Evolutionary conservation across 2,797 vertebrate genomes (phyloP).

Genomic region (Onychomys arenicola): DNA sequence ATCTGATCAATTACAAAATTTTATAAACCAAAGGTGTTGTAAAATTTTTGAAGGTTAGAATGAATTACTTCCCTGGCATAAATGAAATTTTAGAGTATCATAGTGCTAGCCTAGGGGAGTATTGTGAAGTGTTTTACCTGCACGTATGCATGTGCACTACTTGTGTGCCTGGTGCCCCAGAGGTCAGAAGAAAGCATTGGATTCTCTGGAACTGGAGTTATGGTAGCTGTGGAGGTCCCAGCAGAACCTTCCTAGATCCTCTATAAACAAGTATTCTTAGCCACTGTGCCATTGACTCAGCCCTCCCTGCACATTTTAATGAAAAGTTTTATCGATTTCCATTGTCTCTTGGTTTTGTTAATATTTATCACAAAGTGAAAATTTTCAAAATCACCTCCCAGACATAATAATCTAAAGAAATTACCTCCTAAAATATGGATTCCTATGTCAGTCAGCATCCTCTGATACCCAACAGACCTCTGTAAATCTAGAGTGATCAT

Average conservation of each 20-base stretch:
- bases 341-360: not conserved
- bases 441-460: not conserved
- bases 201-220: not conserved
- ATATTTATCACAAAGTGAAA: not conserved
- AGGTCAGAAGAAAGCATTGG: not conserved
- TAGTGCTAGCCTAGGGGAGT: not conserved
- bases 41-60: conserved; percentile 1
- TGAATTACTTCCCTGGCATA: not conserved
- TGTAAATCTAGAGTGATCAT: not conserved
- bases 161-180: not conserved
- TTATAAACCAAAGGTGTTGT: not conserved
- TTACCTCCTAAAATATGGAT: not conserved
- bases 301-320: not conserved
- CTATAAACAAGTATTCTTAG: not conserved
- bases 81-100: not conserved
- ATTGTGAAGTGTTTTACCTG: not conserved
- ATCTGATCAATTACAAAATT: not conserved
- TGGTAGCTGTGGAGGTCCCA: not conserved
- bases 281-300: not conserved
- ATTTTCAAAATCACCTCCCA: not conserved
- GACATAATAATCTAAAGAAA: not conserved
- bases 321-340: not conserved
- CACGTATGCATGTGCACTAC: fast-evolving
- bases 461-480: not conserved
- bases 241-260: not conserved